These are phyloP conservation scores for Xiphydria camelus DNA, from an alignment of 2,888 invertebrate genomes.

Conservation along the genomic window DNA sequence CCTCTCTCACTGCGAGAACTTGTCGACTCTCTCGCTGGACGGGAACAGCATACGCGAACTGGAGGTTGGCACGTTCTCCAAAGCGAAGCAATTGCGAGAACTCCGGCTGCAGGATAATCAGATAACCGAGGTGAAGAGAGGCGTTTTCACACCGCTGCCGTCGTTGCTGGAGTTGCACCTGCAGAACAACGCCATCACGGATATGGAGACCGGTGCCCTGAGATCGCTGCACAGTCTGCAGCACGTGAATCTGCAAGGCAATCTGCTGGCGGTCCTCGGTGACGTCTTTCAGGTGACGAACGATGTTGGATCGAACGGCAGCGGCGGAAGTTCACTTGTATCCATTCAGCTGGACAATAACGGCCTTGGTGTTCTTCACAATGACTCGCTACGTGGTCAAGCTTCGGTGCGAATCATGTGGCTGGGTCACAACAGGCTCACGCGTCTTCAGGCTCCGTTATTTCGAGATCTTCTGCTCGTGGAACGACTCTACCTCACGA, in stretches of 20 bases:
- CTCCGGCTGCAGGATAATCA: slow-evolving; percentile 85
- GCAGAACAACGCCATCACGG: slow-evolving; percentile 81
- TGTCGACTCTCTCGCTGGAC: slow-evolving; percentile 83
- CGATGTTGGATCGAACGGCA: not conserved
- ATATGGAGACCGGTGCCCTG: slow-evolving; percentile 81
- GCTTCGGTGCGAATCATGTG: slow-evolving; percentile 86
- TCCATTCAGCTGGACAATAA: slow-evolving; percentile 83
- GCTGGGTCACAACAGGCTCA: slow-evolving; percentile 81
- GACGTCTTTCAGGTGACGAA: slow-evolving; percentile 76
- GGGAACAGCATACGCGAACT: slow-evolving; percentile 81
- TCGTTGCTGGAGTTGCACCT: slow-evolving; percentile 81
- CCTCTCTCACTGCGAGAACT: slow-evolving; percentile 73
- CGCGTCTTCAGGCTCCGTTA: slow-evolving; percentile 70
- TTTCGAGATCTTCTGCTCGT: slow-evolving; percentile 79
- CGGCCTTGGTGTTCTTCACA: slow-evolving; percentile 73
- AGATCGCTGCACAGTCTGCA: slow-evolving; percentile 76
- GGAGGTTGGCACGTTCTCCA: slow-evolving; percentile 78
- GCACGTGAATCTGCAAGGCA: slow-evolving; percentile 86
- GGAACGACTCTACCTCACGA: slow-evolving; percentile 78
- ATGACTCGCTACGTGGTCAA: slow-evolving; percentile 79
- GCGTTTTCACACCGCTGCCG: slow-evolving; percentile 80
- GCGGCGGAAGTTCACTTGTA: slow-evolving; percentile 64
- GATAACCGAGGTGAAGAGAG: slow-evolving; percentile 73
- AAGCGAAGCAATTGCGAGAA: slow-evolving; percentile 75
- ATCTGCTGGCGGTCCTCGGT: slow-evolving; percentile 73